Percentiles rank a stretch among this genome's conserved stretches.
These are phyloP conservation scores for Centrocercus urophasianus DNA, from an alignment of 2,113 vertebrate species.

Conservation along the genomic window DNA sequence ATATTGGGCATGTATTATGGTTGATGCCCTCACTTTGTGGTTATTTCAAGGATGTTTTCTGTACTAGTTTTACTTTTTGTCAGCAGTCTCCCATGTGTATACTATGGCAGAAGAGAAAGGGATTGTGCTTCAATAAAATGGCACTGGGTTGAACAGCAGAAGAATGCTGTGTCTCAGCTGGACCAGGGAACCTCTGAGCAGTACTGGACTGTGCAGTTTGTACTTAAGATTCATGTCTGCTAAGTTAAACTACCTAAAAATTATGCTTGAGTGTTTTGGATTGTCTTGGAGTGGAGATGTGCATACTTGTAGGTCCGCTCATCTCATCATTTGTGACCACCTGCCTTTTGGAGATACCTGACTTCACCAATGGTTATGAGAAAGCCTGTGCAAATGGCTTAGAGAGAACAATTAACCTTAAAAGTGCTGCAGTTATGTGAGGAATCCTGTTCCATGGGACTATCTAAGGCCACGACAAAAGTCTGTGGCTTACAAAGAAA, in stretches of 20 bases:
- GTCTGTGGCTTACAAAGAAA: neutral
- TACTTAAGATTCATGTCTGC: neutral
- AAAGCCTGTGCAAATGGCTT: neutral
- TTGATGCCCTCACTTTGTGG: neutral
- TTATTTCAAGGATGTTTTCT: neutral
- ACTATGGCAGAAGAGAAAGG: neutral
- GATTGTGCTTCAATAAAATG: neutral
- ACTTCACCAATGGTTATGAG: neutral
- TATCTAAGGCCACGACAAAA: neutral
- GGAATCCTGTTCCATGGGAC: neutral
- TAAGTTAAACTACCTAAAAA: neutral
- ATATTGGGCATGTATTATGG: neutral
- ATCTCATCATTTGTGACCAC: neutral
- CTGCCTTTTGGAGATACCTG: neutral
- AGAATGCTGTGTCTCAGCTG: neutral
- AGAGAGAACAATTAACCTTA: neutral
- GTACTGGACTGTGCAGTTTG: neutral
- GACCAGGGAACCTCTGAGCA: neutral
- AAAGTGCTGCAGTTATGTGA: neutral
- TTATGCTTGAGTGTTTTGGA: neutral
- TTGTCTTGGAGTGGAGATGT: neutral
- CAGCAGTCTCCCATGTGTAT: neutral
- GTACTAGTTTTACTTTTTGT: neutral
- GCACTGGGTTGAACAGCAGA: neutral
- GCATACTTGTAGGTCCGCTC: neutral